Evolutionary conservation across 2,888 invertebrate species (phyloP).

Genomic region (Tuberolachnus salignus): DNA sequence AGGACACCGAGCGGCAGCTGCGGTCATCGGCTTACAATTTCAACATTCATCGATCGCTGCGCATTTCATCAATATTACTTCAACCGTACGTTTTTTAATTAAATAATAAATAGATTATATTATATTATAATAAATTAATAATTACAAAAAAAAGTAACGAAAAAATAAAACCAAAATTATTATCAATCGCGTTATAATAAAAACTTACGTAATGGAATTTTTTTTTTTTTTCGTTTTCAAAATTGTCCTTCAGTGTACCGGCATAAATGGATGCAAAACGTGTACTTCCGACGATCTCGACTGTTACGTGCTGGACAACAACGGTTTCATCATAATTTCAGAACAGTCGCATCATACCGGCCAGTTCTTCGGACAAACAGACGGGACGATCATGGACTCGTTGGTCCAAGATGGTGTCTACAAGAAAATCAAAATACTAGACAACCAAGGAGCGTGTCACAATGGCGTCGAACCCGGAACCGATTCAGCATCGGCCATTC

Average conservation of each 20-base stretch:
- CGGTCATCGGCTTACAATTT: conserved; percentile 90
- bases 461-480: conserved; percentile 66
- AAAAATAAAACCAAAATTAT: too few relatives aligned
- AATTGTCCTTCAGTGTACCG: conserved; percentile 69
- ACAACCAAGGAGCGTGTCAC: conserved; percentile 84
- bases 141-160: too few relatives aligned
- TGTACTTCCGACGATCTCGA: conserved; percentile 87
- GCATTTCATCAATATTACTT: conserved; percentile 87
- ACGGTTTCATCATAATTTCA: conserved; percentile 90
- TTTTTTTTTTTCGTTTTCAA: too few relatives aligned
- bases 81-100: conserved; percentile 69
- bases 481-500: conserved; percentile 64
- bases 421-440: conserved; percentile 83
- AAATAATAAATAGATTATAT: background rate
- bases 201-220: too few relatives aligned
- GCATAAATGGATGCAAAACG: conserved; percentile 75
- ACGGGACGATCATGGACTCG: conserved; percentile 93
- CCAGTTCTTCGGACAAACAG: conserved; percentile 91
- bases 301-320: conserved; percentile 92
- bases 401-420: conserved; percentile 89
- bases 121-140: background rate
- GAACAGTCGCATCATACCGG: conserved; percentile 87
- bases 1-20: conserved; percentile 84
- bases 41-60: conserved; percentile 80
- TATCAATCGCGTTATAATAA: too few relatives aligned